These are phyloP conservation scores for Phaethornis superciliosus DNA, from an alignment of 2,113 vertebrate genomes.

Conservation along the genomic window DNA sequence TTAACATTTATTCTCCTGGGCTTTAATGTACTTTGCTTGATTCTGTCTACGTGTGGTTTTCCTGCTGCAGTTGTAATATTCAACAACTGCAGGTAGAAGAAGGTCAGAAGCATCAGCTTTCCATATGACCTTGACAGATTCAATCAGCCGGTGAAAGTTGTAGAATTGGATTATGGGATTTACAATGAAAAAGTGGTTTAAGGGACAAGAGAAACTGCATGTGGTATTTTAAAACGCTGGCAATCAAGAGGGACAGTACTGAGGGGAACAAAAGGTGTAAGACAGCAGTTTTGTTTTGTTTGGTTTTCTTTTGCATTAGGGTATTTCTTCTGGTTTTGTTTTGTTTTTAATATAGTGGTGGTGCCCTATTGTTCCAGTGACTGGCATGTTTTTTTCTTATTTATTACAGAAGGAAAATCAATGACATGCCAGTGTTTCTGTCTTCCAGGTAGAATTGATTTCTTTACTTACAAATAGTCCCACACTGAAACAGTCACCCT, in stretches of 20 bases:
- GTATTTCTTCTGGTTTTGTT: neutral
- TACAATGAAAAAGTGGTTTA: constrained; percentile 48
- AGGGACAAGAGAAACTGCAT: neutral
- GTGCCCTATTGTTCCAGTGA: neutral
- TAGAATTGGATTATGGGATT: constrained; percentile 65
- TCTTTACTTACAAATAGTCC: neutral
- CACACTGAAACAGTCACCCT: neutral
- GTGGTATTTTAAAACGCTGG: neutral
- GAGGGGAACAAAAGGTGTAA: neutral
- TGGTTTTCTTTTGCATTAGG: neutral
- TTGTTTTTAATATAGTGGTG: neutral
- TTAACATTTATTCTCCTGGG: constrained; percentile 56
- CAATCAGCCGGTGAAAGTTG: constrained; percentile 59
- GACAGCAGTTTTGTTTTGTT: neutral
- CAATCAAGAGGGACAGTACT: neutral
- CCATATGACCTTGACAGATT: constrained; percentile 62
- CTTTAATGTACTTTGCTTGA: constrained; percentile 46
- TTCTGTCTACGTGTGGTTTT: constrained; percentile 13
- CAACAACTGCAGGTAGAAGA: constrained; percentile 43
- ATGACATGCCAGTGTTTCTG: neutral
- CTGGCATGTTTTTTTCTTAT: neutral
- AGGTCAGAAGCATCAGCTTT: constrained; percentile 60
- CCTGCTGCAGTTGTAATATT: constrained; percentile 41
- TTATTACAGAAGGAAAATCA: constrained; percentile 21
- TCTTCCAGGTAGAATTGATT: constrained; percentile 27